Base-by-base conservation (phyloP, 2,888 invertebrate genomes). In the Eilema griseolum region DNA sequence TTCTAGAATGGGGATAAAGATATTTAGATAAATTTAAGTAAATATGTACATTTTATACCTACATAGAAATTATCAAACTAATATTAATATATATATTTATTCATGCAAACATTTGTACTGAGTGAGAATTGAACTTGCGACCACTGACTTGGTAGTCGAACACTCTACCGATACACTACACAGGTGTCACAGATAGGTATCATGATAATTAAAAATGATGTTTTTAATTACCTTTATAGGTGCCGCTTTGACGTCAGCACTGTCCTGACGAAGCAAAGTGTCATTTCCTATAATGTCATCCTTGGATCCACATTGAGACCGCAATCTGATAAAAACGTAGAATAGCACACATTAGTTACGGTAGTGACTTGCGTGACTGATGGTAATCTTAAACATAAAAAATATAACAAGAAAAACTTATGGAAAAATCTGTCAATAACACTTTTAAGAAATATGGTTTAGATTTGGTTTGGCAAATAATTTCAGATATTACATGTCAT, bases 231-330 rank as follows among this genome's bases (percentile, higher is more conserved):
- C 93, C 90, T 90, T 89, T 77, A 92, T 88, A 16, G 92, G 92
- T 37, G 90, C 91, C 77, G 92, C 88, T 69, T 92, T 88, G 26
- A 94, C 90, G 74, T 93, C 90, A 24, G 92, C 79, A 28, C 91
- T 90, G 78, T 93, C 92, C 59, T 83, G 88, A 68, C 89, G 90
- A 64, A 76, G 79, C 33, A 92, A 82, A 65, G 90, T 91, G 67
- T 83, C 85, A 79, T 94, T 94, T 70, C 85, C 83, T 60, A 89
- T 76, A 62, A 74, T 74, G 24, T 88, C 89, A 71, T 84, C 81
- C 70, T 82, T 87, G 28, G 82, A 63, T 56, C 79, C 88, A 75
- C 94, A 94, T 73, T 91, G 90, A 33, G 93, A 90, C 72, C 73
- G 85, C 69, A 85, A 85, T 79, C 93, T 94, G 86, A 77, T 78